Conservation (phyloP, 92 coral and sea anemone species). For the Porites cylindrica region DNA sequence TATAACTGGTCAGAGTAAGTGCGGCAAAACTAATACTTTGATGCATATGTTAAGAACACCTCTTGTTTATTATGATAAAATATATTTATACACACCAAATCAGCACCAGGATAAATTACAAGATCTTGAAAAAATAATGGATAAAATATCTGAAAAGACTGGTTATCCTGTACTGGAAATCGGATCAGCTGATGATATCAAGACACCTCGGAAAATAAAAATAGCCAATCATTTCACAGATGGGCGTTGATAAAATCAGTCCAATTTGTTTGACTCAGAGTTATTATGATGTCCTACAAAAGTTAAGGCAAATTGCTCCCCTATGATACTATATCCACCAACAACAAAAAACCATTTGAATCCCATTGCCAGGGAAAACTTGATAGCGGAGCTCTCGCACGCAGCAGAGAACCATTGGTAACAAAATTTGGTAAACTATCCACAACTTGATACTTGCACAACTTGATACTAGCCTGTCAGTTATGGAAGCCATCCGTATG, state of each 20-base stretch:
- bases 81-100: neutral
- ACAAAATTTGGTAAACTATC: neutral
- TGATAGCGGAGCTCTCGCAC: too few relatives aligned
- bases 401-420: too few relatives aligned
- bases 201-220: too few relatives aligned
- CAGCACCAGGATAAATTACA: neutral
- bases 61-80: neutral
- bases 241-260: neutral
- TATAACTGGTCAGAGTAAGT: too few relatives aligned
- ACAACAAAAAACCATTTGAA: neutral
- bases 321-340: neutral
- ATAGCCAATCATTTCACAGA: neutral
- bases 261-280: neutral
- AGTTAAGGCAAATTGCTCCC: neutral
- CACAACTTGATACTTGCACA: too few relatives aligned
- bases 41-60: neutral
- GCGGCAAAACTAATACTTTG: slow-evolving; percentile 26
- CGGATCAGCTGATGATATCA: neutral
- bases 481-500: too few relatives aligned
- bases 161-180: neutral
- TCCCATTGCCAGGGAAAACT: too few relatives aligned
- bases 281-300: neutral
- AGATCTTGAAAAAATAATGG: neutral
- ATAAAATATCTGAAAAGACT: neutral
- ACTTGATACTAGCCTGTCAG: too few relatives aligned